Percentiles rank a stretch among this genome's conserved stretches.
Evolutionary conservation across 64 coral and sea anemone genomes (phyloP).

Genomic region (Porites australiensis): DNA sequence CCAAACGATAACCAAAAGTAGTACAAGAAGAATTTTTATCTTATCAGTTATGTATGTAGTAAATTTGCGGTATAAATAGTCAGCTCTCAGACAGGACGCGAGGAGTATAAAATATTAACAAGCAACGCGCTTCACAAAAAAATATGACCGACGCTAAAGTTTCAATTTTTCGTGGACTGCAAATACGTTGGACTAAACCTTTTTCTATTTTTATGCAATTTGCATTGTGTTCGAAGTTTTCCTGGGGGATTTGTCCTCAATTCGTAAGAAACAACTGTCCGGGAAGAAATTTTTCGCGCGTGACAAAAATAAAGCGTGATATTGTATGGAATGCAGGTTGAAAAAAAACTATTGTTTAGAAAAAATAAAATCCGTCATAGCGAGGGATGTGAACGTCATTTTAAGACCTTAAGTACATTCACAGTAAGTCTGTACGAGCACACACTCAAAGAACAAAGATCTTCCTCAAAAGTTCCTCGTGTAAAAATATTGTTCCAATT

Average conservation of each 20-base stretch:
- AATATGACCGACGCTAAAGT: no score
- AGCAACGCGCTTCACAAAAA: no score
- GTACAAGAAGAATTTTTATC: not conserved
- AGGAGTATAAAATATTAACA: no score
- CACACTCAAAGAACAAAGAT: not conserved
- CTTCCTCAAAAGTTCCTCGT: not conserved
- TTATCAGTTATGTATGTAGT: not conserved
- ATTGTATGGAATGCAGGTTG: not conserved
- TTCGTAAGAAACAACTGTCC: not conserved
- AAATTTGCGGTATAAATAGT: not conserved
- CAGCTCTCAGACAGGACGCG: no score
- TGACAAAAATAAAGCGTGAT: not conserved
- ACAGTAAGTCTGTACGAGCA: not conserved
- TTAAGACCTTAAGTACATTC: not conserved
- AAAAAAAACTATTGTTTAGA: not conserved
- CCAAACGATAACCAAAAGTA: not conserved
- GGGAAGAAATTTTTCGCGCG: not conserved
- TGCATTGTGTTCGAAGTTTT: no score
- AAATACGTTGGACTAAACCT: no score
- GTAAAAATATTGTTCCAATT: not conserved
- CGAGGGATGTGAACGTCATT: not conserved
- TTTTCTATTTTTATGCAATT: no score
- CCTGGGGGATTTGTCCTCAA: no score
- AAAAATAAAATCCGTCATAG: not conserved
- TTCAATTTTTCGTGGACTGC: no score